Percentiles rank a stretch among this genome's conserved stretches.
Conservation (phyloP, 1,140 invertebrate species). For the Limonius californicus region DNA sequence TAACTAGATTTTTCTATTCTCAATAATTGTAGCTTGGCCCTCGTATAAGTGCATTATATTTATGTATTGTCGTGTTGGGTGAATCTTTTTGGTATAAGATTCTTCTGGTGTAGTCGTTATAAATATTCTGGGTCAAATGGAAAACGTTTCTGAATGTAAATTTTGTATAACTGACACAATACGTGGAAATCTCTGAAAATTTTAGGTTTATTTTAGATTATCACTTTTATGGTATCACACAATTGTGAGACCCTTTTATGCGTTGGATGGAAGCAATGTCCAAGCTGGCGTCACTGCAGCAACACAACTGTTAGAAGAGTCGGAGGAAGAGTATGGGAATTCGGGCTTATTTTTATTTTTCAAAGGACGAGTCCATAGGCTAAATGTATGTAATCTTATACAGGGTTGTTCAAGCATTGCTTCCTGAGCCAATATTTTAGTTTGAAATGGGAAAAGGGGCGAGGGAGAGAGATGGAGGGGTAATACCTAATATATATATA, state of each 20-base stretch:
- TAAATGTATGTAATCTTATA: slow-evolving; percentile 54
- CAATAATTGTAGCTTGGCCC: too few relatives aligned
- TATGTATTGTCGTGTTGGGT: too few relatives aligned
- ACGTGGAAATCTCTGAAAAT: too few relatives aligned
- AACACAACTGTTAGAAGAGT: slow-evolving; percentile 57
- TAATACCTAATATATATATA: neutral
- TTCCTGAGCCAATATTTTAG: neutral
- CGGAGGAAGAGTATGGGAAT: slow-evolving; percentile 56
- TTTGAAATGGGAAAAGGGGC: neutral
- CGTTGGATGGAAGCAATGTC: slow-evolving; percentile 61
- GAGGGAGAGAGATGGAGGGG: neutral
- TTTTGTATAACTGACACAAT: too few relatives aligned
- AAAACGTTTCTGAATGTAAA: too few relatives aligned
- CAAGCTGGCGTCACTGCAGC: slow-evolving; percentile 59
- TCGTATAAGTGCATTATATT: too few relatives aligned
- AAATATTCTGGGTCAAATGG: too few relatives aligned
- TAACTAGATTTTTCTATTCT: too few relatives aligned
- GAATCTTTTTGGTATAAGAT: too few relatives aligned
- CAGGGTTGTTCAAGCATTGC: neutral
- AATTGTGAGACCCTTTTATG: slow-evolving; percentile 68
- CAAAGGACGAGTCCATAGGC: slow-evolving; percentile 59
- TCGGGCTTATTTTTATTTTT: slow-evolving; percentile 72
- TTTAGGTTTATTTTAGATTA: slow-evolving; percentile 52
- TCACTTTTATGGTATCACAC: slow-evolving; percentile 72
- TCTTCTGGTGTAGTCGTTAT: too few relatives aligned